Evolutionary conservation across 1,140 invertebrate genomes (phyloP), one percentile per base, ranked within the genome.

Genomic region (Apis cerana): DNA sequence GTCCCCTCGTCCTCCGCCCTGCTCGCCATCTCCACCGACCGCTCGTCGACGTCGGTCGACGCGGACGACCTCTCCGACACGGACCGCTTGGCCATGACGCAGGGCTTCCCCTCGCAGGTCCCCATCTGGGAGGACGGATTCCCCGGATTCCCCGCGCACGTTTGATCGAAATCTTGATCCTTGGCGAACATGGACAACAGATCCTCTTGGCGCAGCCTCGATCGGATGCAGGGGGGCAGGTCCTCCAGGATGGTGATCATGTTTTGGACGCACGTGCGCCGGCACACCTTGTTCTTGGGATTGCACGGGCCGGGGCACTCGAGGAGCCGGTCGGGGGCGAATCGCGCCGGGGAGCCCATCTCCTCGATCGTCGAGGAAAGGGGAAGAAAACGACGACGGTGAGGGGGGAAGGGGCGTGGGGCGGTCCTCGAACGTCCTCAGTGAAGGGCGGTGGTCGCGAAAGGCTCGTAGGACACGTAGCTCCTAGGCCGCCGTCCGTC

Each of bases 231-330:
- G 23, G 80, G 80, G 0, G 80, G 80, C 7, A 82, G 54, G 8
- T 76, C 80, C 11, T 76, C 72, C 0, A 82, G 43, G 0, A 82
- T 50, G 17, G 72, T 8, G 15, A 52, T 4, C n/a, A 82, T 19
- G n/a, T 69, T 75, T 4, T 76, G 23, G 0, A 76, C 5, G 80
- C 80, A 82, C 10, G n/a, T 54, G 2, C 48, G 19, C 0, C 65
- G 48, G 8, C 81, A 70, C 2, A 12, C 9, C 15, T 13, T 48
- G 33, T 50, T 72, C 11, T 80, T 74, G 2, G 84, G 84, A 70
- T 90, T 90, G 74, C 89, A 90, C 7, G 81, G 75, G 9, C 89
- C 89, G 1, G 82, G 85, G 48, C 89, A 90, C 0, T 84, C 79
- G 43, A 76, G 69, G 52, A 77, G 50, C 27, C 72, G 84, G 27